Evolutionary conservation across 2,113 vertebrate species (phyloP), one percentile per base, ranked within the genome.

Genomic region (Choloepus hoffmanni): DNA sequence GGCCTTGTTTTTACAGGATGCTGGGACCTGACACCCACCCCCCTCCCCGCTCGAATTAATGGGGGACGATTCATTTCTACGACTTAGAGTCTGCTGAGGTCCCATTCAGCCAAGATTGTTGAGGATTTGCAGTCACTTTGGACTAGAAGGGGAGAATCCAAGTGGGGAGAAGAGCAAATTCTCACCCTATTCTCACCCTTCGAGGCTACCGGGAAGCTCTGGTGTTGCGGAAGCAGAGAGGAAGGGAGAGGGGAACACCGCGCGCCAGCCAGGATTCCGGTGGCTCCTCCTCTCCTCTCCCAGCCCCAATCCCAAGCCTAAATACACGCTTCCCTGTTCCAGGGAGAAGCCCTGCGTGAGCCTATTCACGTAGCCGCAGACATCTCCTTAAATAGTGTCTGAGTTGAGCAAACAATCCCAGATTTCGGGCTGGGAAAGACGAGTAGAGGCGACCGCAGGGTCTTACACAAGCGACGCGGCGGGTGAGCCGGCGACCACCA

Each of bases 281-380:
- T 50, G 33, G 45, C 92, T 14, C 83, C 92, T 79, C 84, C 77
- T 12, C 55, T 62, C 8, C 48, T 30, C 40, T 4, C 48, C 28
- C 6, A 18, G 72, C 43, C 72, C 85, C 91, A 50, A 74, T 94
- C 83, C 72, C 95, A 33, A 58, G 33, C 45, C 12, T 0, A 11
- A 62, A 65, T 0, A 2, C 81, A 26, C 28, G 24, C 83, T 48
- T 45, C 48, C 33, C 50, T 1, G 50, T 11, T 43, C 12, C 93
- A 45, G 90, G 55, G 65, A 3, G 60, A 1, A 8, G 50, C 60
- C 30, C 92, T 33, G 83, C 97, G 97, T 97, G 97, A 58, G 84
- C 43, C 50, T 62, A 74, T 0, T 67, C 96, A 97, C 97, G 97
- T 97, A 95, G 95, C 92, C 74, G 94, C 97, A 58, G 89, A 58